These are phyloP conservation scores for Seriola rivoliana DNA, from an alignment of 2,113 vertebrate genomes.

Conservation along the genomic window DNA sequence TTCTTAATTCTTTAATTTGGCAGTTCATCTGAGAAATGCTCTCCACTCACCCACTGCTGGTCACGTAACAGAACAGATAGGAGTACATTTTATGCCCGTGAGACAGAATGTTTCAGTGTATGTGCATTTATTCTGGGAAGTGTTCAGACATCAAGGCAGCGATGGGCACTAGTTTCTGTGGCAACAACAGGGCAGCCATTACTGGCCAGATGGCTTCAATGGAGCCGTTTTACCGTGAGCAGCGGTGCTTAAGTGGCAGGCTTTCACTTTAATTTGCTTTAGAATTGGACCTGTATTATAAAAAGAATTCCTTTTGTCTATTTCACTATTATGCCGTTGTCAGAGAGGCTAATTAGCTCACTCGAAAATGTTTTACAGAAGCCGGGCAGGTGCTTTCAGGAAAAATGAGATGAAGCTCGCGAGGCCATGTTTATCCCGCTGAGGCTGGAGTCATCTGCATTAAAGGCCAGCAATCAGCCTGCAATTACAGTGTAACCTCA, in stretches of 20 bases:
- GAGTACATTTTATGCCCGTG: conserved; percentile 25
- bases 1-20: conserved; percentile 29
- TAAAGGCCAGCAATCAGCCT: conserved; percentile 68
- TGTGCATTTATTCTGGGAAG: conserved; percentile 7
- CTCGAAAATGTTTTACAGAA: conserved; percentile 65
- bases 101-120: background rate
- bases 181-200: conserved; percentile 46
- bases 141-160: conserved; percentile 24
- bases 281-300: conserved; percentile 49
- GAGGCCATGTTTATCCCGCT: conserved; percentile 50
- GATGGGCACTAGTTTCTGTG: conserved; percentile 55
- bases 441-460: conserved; percentile 52
- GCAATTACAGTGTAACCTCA: conserved; percentile 69
- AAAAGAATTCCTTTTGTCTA: conserved; percentile 59
- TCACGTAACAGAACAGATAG: conserved; percentile 16
- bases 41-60: background rate
- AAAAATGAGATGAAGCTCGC: conserved; percentile 35
- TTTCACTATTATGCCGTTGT: conserved; percentile 55
- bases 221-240: conserved; percentile 50
- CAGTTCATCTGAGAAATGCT: background rate
- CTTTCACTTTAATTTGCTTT: conserved; percentile 56
- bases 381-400: conserved; percentile 63
- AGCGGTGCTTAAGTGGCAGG: conserved; percentile 44
- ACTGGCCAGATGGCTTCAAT: conserved; percentile 57
- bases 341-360: conserved; percentile 71